phyloP scores from a whole-genome alignment of 35 echinoderm and acorn worm genomes.

The Amphiura filiformis region DNA sequence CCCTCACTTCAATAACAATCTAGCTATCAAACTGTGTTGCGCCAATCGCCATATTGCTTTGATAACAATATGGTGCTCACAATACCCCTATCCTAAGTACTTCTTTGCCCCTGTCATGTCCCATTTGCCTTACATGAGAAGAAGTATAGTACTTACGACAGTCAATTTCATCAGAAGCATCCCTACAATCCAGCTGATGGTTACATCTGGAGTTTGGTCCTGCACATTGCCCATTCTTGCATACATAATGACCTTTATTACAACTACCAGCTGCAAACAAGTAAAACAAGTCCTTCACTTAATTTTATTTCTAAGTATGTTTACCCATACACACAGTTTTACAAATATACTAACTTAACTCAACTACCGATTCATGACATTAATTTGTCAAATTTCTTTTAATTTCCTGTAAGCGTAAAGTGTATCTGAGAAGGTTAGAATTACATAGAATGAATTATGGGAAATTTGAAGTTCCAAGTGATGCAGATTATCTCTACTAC shows the following conservation, averaged over 20 bases:
- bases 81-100: too few relatives aligned
- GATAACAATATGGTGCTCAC: too few relatives aligned
- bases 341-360: too few relatives aligned
- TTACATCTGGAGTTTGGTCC: conserved; percentile 22
- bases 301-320: background rate
- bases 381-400: background rate
- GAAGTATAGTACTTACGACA: conserved; percentile 42
- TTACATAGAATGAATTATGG: too few relatives aligned
- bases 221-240: conserved; percentile 46
- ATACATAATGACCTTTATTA: conserved; percentile 10
- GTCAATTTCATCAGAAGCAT: conserved; percentile 44
- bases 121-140: too few relatives aligned
- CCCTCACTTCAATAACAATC: too few relatives aligned
- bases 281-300: background rate
- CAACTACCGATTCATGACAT: background rate
- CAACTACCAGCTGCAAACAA: conserved; percentile 35
- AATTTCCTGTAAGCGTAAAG: background rate
- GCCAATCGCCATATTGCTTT: too few relatives aligned
- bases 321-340: background rate
- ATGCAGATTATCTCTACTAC: too few relatives aligned
- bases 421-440: too few relatives aligned
- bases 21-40: too few relatives aligned
- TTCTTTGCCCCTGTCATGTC: too few relatives aligned
- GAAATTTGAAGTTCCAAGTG: too few relatives aligned
- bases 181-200: conserved; percentile 42